Base-by-base conservation (phyloP, 1,140 invertebrate species). In the Oryzaephilus surinamensis region DNA sequence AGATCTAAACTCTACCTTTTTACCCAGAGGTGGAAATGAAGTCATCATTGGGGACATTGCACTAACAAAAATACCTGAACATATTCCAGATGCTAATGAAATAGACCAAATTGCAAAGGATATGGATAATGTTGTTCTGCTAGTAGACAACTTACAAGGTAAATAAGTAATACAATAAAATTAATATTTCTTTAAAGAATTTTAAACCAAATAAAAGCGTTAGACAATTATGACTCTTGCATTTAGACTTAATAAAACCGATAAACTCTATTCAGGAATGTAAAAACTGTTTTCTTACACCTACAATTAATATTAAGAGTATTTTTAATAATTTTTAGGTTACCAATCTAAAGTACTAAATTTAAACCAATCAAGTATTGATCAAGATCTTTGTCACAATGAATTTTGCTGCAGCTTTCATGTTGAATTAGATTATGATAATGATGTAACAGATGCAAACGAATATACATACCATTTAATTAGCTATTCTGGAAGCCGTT, bases 401-500 rank as follows among this genome's bases (percentile, higher is more conserved):
- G 12, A n/a, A 13, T 33, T 46, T 15, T 46, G 44, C 37, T 46
- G 44, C 29, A 10, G 37, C 5, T 46, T 46, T 21, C 10, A 36
- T 7, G 8, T 47, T 7, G 29, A 29, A 19, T 4, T 27, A 10
- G 16, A 28, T 13, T 16, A 10, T 2, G 10, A 6, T 6, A 4
- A 4, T n/a, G 11, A 14, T n/a, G 6, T 14, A 12, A 27, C 19
- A 1, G 21, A 6, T 10, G 16, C 19, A 3, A 28, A 44, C 15
- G n/a, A 14, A n/a, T 56, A 58, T 24, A 20, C 41, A n/a, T 67
- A 69, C 42, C 50, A 58, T 20, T 36, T 64, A n/a, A 63, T 65
- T 0, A 67, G 62, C 2, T 73, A 66, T 43, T 61, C 65, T 20
- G 73, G 72, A 0, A 43, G 64, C 0, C 60, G 68, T n/a, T n/a